Percentiles rank a stretch among this genome's conserved stretches.
phyloP scores from a whole-genome alignment of 2,888 invertebrate genomes.

The Crepidodera aurea region DNA sequence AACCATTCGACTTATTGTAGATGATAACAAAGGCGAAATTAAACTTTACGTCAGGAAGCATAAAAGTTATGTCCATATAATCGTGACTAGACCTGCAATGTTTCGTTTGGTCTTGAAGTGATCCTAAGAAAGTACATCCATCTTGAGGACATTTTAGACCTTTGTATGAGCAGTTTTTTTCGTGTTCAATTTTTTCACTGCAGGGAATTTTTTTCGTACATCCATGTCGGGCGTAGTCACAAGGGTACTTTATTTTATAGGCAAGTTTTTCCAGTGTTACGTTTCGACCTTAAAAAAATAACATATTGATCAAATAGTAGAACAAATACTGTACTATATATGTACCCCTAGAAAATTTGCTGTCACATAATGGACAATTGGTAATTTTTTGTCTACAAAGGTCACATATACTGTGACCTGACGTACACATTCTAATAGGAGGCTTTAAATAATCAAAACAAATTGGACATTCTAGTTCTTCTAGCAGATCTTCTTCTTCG shows the following conservation, averaged over 20 bases:
- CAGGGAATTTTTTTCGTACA: not conserved
- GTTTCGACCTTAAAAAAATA: slow-evolving; percentile 6
- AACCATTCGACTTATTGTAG: not conserved
- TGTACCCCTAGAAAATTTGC: not conserved
- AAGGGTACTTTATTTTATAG: slow-evolving; percentile 7
- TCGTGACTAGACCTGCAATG: not conserved
- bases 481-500: not conserved
- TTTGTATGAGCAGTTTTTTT: not conserved
- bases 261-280: not conserved
- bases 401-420: slow-evolving; percentile 15
- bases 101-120: not conserved
- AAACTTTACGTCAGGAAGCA: not conserved
- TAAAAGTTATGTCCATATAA: too few species aligned
- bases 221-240: not conserved
- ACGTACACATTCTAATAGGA: slow-evolving; percentile 11
- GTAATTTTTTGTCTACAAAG: slow-evolving; percentile 3
- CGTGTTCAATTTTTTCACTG: not conserved
- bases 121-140: not conserved
- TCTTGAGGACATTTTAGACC: not conserved
- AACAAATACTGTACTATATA: not conserved
- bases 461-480: slow-evolving; percentile 14
- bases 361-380: slow-evolving; percentile 6
- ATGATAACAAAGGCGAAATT: not conserved
- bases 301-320: not conserved
- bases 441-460: slow-evolving; percentile 8